phyloP scores from a whole-genome alignment of 2,888 invertebrate genomes.

The Amblyteles armatorius region DNA sequence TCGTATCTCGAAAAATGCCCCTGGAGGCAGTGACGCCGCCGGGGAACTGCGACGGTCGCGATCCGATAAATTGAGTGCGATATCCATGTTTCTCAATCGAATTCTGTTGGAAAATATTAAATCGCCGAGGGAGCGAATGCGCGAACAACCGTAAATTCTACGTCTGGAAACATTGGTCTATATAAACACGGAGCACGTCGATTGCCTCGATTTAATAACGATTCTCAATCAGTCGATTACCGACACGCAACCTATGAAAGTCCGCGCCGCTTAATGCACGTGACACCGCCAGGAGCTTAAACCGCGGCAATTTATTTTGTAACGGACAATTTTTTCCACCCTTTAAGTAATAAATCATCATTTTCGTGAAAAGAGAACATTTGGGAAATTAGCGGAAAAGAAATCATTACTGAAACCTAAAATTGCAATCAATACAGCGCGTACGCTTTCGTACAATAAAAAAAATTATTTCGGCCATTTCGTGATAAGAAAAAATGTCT shows the following conservation, averaged over 20 bases:
- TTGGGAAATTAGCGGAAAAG: background rate
- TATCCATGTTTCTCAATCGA: background rate
- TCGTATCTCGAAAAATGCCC: background rate
- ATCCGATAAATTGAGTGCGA: constrained; percentile 13
- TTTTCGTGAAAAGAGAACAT: background rate
- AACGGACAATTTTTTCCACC: constrained; percentile 43
- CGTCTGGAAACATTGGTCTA: constrained; percentile 12
- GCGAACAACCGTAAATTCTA: background rate
- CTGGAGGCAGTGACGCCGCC: background rate
- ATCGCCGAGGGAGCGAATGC: background rate
- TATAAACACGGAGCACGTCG: constrained; percentile 15
- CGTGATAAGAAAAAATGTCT: too few relatives aligned
- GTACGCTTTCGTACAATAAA: too few relatives aligned
- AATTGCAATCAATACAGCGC: too few relatives aligned
- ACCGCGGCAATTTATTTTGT: constrained; percentile 44
- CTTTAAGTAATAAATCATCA: constrained; percentile 52
- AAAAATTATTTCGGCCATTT: too few relatives aligned
- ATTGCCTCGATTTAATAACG: constrained; percentile 13
- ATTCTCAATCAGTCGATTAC: constrained; percentile 9
- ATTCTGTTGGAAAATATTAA: background rate
- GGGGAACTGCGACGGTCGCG: background rate
- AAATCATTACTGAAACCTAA: background rate
- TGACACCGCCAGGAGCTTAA: constrained; percentile 37
- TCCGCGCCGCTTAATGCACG: background rate
- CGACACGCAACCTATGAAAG: constrained; percentile 4